phyloP scores from a whole-genome alignment of 2,888 invertebrate genomes.

The Abrostola triplasia region DNA sequence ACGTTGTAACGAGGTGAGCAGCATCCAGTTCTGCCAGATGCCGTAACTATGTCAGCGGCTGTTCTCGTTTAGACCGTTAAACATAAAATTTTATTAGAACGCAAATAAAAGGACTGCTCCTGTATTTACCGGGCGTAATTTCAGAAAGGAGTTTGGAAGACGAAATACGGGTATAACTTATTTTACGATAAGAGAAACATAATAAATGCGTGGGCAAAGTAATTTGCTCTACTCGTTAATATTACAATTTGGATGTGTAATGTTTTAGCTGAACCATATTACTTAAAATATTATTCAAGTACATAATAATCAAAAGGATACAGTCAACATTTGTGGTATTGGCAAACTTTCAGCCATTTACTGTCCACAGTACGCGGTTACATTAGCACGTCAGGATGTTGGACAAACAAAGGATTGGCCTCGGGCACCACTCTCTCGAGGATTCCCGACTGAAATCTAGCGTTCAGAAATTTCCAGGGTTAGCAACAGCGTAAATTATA shows the following conservation, averaged over 20 bases:
- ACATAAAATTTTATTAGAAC: conserved; percentile 23
- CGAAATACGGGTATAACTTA: conserved; percentile 8
- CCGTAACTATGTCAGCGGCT: conserved; percentile 52
- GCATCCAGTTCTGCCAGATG: conserved; percentile 50
- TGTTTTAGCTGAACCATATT: too few species aligned
- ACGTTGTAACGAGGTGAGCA: conserved; percentile 47
- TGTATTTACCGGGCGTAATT: conserved; percentile 11
- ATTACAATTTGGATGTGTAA: not conserved
- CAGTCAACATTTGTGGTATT: conserved; percentile 28
- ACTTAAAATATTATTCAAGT: not conserved
- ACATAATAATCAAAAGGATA: conserved; percentile 16
- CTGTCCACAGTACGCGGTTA: conserved; percentile 16
- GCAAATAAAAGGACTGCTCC: conserved; percentile 28
- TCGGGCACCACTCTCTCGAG: conserved; percentile 28
- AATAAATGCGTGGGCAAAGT: not conserved
- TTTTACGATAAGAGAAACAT: not conserved
- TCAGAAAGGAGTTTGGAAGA: conserved; percentile 5
- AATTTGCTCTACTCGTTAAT: not conserved
- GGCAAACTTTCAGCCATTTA: conserved; percentile 2
- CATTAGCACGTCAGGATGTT: conserved; percentile 37
- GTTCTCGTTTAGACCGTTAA: conserved; percentile 22
- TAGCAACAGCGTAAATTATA: conserved; percentile 36
- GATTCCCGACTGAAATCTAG: conserved; percentile 24
- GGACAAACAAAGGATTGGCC: conserved; percentile 41
- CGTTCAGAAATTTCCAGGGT: conserved; percentile 31